These are phyloP conservation scores for Cryptops parisi DNA, from an alignment of 2,888 invertebrate genomes.

Conservation along the genomic window DNA sequence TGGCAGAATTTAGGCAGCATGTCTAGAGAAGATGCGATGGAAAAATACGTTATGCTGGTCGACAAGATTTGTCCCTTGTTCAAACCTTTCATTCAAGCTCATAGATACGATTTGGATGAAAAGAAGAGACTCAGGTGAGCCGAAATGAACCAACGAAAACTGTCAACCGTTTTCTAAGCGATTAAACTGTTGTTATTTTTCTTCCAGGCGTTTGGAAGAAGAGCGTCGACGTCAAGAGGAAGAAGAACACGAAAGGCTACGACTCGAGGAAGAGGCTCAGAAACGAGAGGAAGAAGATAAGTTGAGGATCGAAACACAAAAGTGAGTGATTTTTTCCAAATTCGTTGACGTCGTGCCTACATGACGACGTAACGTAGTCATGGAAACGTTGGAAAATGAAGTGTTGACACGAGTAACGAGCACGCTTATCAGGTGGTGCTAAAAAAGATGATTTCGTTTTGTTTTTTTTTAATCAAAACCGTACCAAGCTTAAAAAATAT, in stretches of 20 bases:
- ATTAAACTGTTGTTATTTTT: neutral
- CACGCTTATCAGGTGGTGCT: too few species aligned
- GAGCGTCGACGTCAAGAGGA: constrained; percentile 24
- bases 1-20: constrained; percentile 87
- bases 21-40: constrained; percentile 72
- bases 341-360: too few species aligned
- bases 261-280: constrained; percentile 29
- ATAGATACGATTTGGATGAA: constrained; percentile 71
- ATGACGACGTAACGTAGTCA: too few species aligned
- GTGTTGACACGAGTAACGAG: too few species aligned
- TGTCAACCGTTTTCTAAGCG: constrained; percentile 18
- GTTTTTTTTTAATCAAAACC: too few species aligned
- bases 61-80: constrained; percentile 77
- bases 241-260: constrained; percentile 24
- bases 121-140: constrained; percentile 47
- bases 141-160: neutral
- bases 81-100: constrained; percentile 77
- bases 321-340: constrained; percentile 20
- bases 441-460: too few species aligned
- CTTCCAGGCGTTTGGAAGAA: constrained; percentile 41
- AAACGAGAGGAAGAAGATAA: constrained; percentile 26
- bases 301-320: constrained; percentile 25
- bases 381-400: too few species aligned
- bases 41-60: constrained; percentile 75
- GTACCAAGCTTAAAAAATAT: too few species aligned